Conservation (phyloP, 2,888 invertebrate genomes). For the Meta bourneti region DNA sequence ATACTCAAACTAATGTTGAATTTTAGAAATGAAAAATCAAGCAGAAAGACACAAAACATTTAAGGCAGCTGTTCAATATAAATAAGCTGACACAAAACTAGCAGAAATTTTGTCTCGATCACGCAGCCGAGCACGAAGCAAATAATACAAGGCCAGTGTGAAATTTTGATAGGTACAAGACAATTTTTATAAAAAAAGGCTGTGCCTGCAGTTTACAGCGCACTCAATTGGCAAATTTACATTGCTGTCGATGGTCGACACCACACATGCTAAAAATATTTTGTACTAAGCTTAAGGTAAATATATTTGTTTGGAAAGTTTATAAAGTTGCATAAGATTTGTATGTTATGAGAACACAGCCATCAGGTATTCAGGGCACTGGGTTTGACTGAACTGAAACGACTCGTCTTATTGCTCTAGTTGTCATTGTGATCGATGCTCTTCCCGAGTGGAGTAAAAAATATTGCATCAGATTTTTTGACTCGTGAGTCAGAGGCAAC, state of each 20-base stretch:
- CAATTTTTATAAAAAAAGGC: constrained; percentile 26
- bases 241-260: constrained; percentile 2
- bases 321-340: constrained; percentile 64
- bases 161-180: constrained; percentile 43
- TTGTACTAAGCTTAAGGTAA: constrained; percentile 72
- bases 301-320: constrained; percentile 47
- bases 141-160: constrained; percentile 36
- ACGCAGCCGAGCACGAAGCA: background rate
- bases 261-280: constrained; percentile 66
- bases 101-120: background rate
- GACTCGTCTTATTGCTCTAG: constrained; percentile 70
- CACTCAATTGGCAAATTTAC: constrained; percentile 44
- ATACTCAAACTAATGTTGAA: background rate
- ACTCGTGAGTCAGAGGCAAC: background rate
- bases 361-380: constrained; percentile 51
- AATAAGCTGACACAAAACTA: background rate
- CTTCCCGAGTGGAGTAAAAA: constrained; percentile 44
- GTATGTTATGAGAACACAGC: constrained; percentile 36
- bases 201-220: constrained; percentile 1
- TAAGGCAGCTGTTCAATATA: constrained; percentile 44
- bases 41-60: constrained; percentile 15
- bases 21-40: constrained; percentile 2
- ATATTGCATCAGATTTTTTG: constrained; percentile 32
- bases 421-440: constrained; percentile 53
- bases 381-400: constrained; percentile 40